Conservation (phyloP, 2,113 vertebrate genomes). For the Stomatorhinus ivindoensis region DNA sequence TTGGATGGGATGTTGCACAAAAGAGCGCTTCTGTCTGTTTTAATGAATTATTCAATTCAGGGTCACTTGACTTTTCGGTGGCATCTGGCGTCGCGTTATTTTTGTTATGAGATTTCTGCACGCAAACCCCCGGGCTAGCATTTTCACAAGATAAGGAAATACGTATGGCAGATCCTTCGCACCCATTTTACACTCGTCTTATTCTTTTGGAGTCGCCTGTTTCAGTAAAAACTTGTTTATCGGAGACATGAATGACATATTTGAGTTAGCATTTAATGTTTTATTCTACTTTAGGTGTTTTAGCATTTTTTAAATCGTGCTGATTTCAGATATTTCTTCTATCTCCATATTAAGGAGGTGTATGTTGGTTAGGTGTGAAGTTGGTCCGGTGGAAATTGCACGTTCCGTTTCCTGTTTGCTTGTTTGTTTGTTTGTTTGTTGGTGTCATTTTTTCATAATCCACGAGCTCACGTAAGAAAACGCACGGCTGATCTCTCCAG, state of each 20-base stretch:
- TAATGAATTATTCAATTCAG: neutral
- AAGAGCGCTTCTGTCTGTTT: neutral
- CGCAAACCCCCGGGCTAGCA: neutral
- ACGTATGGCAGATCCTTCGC: neutral
- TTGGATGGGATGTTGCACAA: neutral
- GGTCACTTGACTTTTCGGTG: neutral
- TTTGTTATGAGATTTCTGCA: neutral
- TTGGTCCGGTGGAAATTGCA: neutral
- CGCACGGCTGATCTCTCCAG: neutral
- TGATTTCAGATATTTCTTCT: neutral
- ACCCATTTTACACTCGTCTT: neutral
- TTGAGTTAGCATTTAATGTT: neutral
- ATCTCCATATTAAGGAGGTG: neutral
- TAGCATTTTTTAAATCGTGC: neutral
- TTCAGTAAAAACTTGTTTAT: neutral
- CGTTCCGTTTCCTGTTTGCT: neutral
- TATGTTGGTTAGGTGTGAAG: neutral
- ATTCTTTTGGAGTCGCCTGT: neutral
- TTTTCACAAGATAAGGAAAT: neutral
- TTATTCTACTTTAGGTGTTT: neutral
- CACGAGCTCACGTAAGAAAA: neutral
- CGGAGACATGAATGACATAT: neutral
- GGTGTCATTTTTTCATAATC: neutral
- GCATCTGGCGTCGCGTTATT: neutral
- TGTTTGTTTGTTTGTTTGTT: neutral